These are phyloP conservation scores for Bicyclus anynana DNA, from an alignment of 1,140 invertebrate species.

Conservation along the genomic window DNA sequence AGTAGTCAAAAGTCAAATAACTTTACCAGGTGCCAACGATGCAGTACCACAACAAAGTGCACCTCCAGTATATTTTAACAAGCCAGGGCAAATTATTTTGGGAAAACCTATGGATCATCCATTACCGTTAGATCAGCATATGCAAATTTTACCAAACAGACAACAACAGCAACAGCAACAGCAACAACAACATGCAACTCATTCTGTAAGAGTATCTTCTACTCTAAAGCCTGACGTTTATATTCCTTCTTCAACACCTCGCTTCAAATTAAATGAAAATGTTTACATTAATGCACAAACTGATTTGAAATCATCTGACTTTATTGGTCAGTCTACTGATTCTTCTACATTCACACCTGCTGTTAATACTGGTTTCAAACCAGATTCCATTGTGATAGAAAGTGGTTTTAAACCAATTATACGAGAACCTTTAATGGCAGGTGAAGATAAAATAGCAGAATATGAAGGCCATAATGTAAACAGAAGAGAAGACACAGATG, in stretches of 20 bases:
- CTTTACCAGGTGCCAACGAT: constrained; percentile 47
- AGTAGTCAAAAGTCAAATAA: constrained; percentile 71
- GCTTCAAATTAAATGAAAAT: constrained; percentile 25
- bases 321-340: constrained; percentile 69
- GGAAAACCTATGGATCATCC: constrained; percentile 74
- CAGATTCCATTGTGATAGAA: constrained; percentile 87
- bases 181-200: constrained; percentile 32
- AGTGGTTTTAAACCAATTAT: constrained; percentile 90
- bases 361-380: constrained; percentile 87
- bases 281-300: constrained; percentile 32
- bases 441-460: constrained; percentile 75
- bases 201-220: constrained; percentile 30
- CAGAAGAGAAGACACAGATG: constrained; percentile 74
- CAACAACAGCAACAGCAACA: constrained; percentile 25
- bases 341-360: constrained; percentile 67
- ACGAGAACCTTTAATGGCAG: constrained; percentile 75
- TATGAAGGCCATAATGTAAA: constrained; percentile 67
- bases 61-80: constrained; percentile 48
- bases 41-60: constrained; percentile 49
- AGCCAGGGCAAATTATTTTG: constrained; percentile 71
- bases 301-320: constrained; percentile 72
- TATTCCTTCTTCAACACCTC: constrained; percentile 30
- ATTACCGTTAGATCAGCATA: constrained; percentile 66
- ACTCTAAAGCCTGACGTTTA: constrained; percentile 31
- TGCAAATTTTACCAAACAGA: constrained; percentile 47